Base-by-base conservation (phyloP, 2,888 invertebrate species). In the Agrochola lota region DNA sequence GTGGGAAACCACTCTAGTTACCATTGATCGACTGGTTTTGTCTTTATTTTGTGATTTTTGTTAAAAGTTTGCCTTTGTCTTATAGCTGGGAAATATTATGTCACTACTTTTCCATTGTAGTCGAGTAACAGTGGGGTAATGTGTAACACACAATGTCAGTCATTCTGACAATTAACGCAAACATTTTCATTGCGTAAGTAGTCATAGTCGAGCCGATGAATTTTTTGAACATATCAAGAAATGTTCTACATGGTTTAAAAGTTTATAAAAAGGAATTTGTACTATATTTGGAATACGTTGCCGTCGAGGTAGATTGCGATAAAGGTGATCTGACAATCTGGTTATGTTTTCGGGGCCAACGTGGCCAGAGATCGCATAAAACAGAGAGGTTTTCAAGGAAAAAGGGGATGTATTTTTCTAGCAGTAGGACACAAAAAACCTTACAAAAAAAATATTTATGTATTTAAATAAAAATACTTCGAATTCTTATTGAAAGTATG, bases 1-100 rank as follows among this genome's bases (percentile, higher is more conserved):
- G 12, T 9, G 52, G 59, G 26, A 26, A 66, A 81, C 55, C 40
- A n/a, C 26, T n/a, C 26, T 59, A 15, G 43, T 70, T 71, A 70
- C 57, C 62, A 49, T 71, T 59, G 46, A 60, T 76, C 55, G 46
- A 55, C 52, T 71, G 11, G 1, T 40, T n/a, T 60, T 57, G n/a
- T 23, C 6, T 57, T 40, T 57, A 62, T 30, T n/a, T 35, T 46
- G 9, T 17, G 30, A 3, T 35, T n/a, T 57, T 40, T 30, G 35
- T 60, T 60, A 60, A 1, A 52, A 26, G 35, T 23, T 55, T 35
- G 12, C 35, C 30, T 60, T 30, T 40, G 11, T 9, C 17, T 26
- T 17, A 3, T 6, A 20, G 8, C 0, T 11, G 15, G n/a, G 11
- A 40, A 40, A 12, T 2, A 17, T 57, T 17, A 17, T 35, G 20